A percentile compares a stretch with the other conserved stretches of the same genome.
These are phyloP conservation scores for Morphnarchus princeps DNA, from an alignment of 2,113 vertebrate genomes.

Conservation along the genomic window DNA sequence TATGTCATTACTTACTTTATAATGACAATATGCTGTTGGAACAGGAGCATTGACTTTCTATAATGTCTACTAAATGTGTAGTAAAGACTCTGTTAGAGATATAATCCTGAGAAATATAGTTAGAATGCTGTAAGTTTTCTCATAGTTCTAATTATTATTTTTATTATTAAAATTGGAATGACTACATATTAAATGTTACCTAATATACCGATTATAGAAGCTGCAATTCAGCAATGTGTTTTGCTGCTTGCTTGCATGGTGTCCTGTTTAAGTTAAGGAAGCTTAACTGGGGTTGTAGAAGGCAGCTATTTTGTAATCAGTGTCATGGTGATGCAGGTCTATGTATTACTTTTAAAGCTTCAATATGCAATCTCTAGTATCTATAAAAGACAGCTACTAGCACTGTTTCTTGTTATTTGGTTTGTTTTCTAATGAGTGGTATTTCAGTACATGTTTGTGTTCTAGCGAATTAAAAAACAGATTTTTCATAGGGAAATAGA, in stretches of 20 bases:
- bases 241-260: not conserved
- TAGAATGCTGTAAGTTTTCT: not conserved
- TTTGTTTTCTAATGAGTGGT: not conserved
- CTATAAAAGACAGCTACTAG: not conserved
- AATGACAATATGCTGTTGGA: not conserved
- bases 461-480: not conserved
- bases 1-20: not conserved
- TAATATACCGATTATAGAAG: not conserved
- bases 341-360: not conserved
- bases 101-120: not conserved
- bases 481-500: not conserved
- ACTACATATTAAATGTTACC: not conserved
- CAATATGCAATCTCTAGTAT: not conserved
- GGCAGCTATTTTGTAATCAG: not conserved
- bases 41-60: not conserved
- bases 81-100: not conserved
- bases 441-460: not conserved
- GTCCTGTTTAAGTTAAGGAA: not conserved
- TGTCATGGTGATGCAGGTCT: accelerated
- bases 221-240: not conserved
- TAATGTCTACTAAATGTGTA: not conserved
- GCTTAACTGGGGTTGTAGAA: not conserved
- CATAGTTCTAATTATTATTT: not conserved
- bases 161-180: not conserved
- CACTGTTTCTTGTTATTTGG: not conserved